phyloP scores from a whole-genome alignment of 2,888 invertebrate genomes.

The Melanostoma scalare region DNA sequence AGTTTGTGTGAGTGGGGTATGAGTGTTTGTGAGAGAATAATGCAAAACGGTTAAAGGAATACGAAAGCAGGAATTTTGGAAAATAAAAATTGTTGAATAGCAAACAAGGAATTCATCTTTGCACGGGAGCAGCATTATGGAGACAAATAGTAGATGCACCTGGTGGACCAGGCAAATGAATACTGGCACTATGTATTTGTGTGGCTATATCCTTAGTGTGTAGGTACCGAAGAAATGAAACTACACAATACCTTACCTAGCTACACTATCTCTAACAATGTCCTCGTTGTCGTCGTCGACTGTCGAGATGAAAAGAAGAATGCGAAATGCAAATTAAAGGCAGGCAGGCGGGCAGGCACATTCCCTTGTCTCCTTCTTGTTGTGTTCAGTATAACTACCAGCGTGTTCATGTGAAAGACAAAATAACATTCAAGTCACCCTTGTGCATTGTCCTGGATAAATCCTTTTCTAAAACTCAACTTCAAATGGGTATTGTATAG shows the following conservation, averaged over 20 bases:
- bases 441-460: conserved; percentile 54
- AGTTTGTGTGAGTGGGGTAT: not conserved
- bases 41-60: conserved; percentile 11
- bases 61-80: conserved; percentile 33
- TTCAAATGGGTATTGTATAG: conserved; percentile 21
- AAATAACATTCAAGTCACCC: conserved; percentile 58
- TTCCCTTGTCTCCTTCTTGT: not conserved
- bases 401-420: conserved; percentile 19
- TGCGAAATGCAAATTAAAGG: conserved; percentile 53
- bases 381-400: not conserved
- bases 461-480: conserved; percentile 44
- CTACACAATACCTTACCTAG: conserved; percentile 2
- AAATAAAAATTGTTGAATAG: conserved; percentile 40
- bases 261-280: conserved; percentile 10
- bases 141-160: conserved; percentile 46
- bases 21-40: not conserved
- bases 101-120: conserved; percentile 28
- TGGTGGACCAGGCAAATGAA: conserved; percentile 11
- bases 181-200: not conserved
- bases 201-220: conserved; percentile 4
- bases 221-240: conserved; percentile 18
- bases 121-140: not conserved
- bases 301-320: conserved; percentile 21
- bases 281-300: not conserved
- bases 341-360: not conserved